Evolutionary conservation across 2,113 vertebrate species (phyloP).

Genomic region (Elephas maximus): DNA sequence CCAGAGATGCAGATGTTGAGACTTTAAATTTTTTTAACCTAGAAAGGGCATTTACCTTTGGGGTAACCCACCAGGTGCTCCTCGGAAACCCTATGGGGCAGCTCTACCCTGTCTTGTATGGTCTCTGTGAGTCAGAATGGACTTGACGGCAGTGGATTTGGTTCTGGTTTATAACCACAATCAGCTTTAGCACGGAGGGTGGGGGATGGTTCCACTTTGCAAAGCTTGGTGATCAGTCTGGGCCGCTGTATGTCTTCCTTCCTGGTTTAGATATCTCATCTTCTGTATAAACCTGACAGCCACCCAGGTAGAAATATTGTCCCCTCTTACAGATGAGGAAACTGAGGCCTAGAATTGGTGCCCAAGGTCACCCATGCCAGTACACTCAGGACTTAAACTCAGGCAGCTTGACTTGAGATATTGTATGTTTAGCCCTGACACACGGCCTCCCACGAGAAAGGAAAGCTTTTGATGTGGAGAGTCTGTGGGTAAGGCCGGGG

Average conservation of each 20-base stretch:
- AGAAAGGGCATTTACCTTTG: background rate
- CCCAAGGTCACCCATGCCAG: no score
- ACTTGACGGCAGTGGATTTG: no score
- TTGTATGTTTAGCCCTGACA: background rate
- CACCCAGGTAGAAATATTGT: background rate
- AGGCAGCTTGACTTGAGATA: background rate
- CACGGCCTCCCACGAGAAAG: background rate
- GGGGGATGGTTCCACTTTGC: no score
- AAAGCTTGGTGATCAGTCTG: no score
- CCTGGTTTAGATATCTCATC: background rate
- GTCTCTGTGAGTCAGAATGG: no score
- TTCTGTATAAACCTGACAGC: background rate
- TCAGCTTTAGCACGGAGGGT: background rate
- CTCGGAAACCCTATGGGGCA: no score
- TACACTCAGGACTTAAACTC: background rate
- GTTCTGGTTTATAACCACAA: no score
- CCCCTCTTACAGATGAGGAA: background rate
- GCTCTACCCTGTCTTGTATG: no score
- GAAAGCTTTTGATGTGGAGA: rapidly evolving
- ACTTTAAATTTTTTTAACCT: background rate
- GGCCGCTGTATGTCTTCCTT: background rate
- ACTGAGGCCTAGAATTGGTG: no score
- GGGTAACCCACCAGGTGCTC: no score
- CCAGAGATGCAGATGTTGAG: background rate
- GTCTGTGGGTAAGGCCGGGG: rapidly evolving